Evolutionary conservation across 2,113 vertebrate species (phyloP), one percentile per base, ranked within the genome.

Genomic region (Brachyhypopomus gauderio): DNA sequence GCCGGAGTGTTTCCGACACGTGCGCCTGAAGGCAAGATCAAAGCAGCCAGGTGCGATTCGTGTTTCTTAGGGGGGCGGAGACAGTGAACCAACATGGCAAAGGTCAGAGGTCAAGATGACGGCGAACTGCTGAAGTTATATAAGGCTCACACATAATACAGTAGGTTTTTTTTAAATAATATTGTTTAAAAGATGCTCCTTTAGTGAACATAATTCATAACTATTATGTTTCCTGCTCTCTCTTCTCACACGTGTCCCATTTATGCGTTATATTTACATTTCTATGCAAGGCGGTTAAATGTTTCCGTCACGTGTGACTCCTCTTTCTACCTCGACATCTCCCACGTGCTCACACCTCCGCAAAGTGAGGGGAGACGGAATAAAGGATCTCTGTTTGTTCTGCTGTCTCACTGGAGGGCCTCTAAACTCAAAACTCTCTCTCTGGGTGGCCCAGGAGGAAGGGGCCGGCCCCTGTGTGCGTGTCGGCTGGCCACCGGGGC

Each of bases 391-490:
- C 45, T 72, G 69, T 71, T 76, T 75, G 71, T 71, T 72, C 52
- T 27, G 74, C 27, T 67, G 79, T 75, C 34, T 75, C 69, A 52
- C 63, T 75, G 56, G 34, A 56, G 17, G 16, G 27, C 19, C 59
- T 73, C n/a, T 67, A 30, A 56, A 67, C 60, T 71, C 67, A 67
- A 67, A n/a, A 52, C 45, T 58, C 56, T 66, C 73, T 80, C 78
- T 62, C 67, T 89, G 85, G 87, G 86, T 62, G 87, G 80, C 30
- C 82, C 80, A 84, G 89, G 86, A 88, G 85, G 81, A 45, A 84
- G 82, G 76, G 79, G 62, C 87, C 62, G 66, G 52, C 86, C 89
- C 86, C 86, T 89, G 89, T 85, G 71, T 17, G 52, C 87, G 66
- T 86, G 80, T 30, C 45, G 22, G 59, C 41, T 69, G 25, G 45